Evolutionary conservation across 2,113 vertebrate species (phyloP).

Genomic region (Pithys albifrons): DNA sequence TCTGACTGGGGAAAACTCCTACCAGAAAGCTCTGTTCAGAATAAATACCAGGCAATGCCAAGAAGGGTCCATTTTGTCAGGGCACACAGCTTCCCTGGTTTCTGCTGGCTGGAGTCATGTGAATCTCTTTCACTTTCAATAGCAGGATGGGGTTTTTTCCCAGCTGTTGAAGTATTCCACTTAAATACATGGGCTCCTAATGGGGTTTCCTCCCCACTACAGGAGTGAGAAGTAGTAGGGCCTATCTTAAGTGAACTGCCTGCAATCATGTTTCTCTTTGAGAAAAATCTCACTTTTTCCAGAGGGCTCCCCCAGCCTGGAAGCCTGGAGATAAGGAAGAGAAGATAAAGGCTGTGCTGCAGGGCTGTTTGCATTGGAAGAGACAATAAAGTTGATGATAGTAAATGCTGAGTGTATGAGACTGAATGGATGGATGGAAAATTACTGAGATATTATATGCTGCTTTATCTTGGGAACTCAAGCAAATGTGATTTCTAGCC

Average conservation of each 20-base stretch:
- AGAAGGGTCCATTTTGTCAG: neutral
- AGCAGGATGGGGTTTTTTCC: neutral
- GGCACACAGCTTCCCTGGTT: neutral
- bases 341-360: conserved; percentile 36
- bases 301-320: conserved; percentile 51
- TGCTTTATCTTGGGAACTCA: conserved; percentile 50
- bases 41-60: neutral
- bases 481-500: conserved; percentile 52
- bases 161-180: neutral
- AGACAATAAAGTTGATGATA: conserved; percentile 65
- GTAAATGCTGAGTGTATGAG: conserved; percentile 62
- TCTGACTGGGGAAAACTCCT: neutral
- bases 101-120: neutral
- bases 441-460: conserved; percentile 57
- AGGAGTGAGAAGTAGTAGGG: conserved; percentile 12
- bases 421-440: conserved; percentile 58
- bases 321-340: conserved; percentile 63
- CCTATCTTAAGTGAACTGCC: conserved; percentile 45
- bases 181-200: neutral
- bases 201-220: neutral
- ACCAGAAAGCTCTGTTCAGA: neutral
- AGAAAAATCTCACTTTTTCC: conserved; percentile 66
- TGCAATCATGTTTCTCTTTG: conserved; percentile 14
- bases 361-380: conserved; percentile 62
- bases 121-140: neutral